Evolutionary conservation across 2,797 vertebrate genomes (phyloP), one percentile per base, ranked within the genome.

Genomic region (Rhinogobio ventralis): DNA sequence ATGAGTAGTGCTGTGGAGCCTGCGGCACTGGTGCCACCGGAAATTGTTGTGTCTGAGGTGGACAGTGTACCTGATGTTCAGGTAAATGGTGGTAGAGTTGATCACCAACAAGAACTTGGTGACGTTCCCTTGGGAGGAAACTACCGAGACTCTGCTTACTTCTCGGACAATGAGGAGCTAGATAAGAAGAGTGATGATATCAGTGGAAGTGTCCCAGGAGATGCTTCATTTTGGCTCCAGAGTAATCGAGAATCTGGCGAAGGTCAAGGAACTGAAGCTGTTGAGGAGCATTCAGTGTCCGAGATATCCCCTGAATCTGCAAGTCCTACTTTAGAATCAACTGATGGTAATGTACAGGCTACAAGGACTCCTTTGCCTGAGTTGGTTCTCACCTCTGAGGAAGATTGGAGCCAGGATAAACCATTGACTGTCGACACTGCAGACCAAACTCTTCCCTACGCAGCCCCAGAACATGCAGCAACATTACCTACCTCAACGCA

Each of bases 101-200:
- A 28, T 64, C 88, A 91, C n/a, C 94, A 94, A 79, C 89, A 86
- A 49, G 90, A 92, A 42, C 78, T 90, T 0, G 90, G 85, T 5
- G 93, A 96, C 86, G 91, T 91, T 1, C 83, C 91, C 15, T 86
- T 93, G 8, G 89, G 92, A 28, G 95, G 94, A 74, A 95, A 94
- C 90, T 97, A 99, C 36, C 92, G 98, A 90, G 98, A 99, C 92
- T 99, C 98, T 0, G 98, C 98, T 0, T 99, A 99, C 92, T 99
- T 99, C 90, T 99, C 98, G 4, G 98, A 99, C 89, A 99, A 97
- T 7, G 98, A 99, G 87, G 98, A 99, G 86, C 93, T 96, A 0
- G 98, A 99, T 84, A 98, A 97, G 92, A 98, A 95, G 66, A 0
- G 90, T 0, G 97, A 98, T 39, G 96, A 97, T 33, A 28, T 86